These are phyloP conservation scores for Serripes groenlandicus DNA, from an alignment of 2,888 invertebrate species.

Conservation along the genomic window DNA sequence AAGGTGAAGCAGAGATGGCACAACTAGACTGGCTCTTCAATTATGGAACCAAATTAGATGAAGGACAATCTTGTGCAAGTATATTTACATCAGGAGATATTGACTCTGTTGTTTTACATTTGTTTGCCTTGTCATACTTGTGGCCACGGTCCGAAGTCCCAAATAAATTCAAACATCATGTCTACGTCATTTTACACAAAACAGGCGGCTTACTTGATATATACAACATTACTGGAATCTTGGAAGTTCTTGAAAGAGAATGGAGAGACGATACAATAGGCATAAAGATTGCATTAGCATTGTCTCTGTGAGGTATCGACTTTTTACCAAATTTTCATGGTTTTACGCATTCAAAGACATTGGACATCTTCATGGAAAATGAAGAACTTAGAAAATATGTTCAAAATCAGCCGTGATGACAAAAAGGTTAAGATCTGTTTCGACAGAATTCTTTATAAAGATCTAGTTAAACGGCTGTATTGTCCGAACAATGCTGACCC, in stretches of 20 bases:
- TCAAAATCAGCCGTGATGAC: background rate
- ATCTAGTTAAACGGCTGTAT: background rate
- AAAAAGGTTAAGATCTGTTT: background rate
- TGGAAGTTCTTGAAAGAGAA: background rate
- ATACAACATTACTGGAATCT: slow-evolving; percentile 14
- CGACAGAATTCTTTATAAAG: background rate
- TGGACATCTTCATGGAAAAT: background rate
- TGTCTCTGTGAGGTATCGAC: slow-evolving; percentile 26
- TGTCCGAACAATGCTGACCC: background rate
- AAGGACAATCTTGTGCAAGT: background rate
- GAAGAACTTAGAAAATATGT: background rate
- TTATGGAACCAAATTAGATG: background rate
- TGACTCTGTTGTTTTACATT: slow-evolving; percentile 15
- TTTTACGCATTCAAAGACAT: background rate
- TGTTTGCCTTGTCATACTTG: background rate
- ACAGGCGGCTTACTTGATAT: slow-evolving; percentile 7
- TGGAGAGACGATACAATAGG: background rate
- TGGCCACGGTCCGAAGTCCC: slow-evolving; percentile 1
- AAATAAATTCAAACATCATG: slow-evolving; percentile 1
- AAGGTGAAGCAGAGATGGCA: slow-evolving; percentile 31
- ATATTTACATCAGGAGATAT: slow-evolving; percentile 27
- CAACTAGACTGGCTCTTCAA: background rate
- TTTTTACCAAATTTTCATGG: slow-evolving; percentile 19
- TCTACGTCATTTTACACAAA: slow-evolving; percentile 20
- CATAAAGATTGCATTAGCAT: slow-evolving; percentile 1